Evolutionary conservation across 53 echinoderm and acorn worm species (phyloP).

Genomic region (Echinarachnius parma): DNA sequence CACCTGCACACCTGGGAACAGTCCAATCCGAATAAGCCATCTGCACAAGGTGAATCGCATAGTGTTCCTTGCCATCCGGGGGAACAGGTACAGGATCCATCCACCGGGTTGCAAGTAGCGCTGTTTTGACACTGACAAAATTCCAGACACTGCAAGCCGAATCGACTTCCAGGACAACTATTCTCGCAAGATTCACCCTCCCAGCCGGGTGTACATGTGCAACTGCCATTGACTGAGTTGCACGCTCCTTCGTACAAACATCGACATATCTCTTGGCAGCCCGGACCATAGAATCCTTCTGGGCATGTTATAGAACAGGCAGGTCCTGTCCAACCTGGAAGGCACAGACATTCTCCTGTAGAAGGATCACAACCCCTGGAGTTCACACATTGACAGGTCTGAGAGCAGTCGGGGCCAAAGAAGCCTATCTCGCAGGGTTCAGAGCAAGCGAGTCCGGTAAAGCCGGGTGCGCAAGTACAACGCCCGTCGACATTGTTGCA

Average conservation of each 20-base stretch:
- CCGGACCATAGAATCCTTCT: slow-evolving; percentile 60
- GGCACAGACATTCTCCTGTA: slow-evolving; percentile 63
- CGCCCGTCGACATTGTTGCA: slow-evolving; percentile 58
- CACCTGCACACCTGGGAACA: slow-evolving; percentile 70
- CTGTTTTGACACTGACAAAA: slow-evolving; percentile 80
- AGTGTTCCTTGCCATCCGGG: slow-evolving; percentile 72
- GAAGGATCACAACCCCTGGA: slow-evolving; percentile 53
- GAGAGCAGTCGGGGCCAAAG: slow-evolving; percentile 61
- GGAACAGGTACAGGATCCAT: slow-evolving; percentile 76
- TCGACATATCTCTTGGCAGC: slow-evolving; percentile 46
- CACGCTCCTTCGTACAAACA: slow-evolving; percentile 66
- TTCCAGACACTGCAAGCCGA: slow-evolving; percentile 63
- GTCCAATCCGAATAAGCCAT: slow-evolving; percentile 68
- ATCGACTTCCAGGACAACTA: slow-evolving; percentile 46
- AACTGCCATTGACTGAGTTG: slow-evolving; percentile 55
- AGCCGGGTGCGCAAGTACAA: slow-evolving; percentile 59
- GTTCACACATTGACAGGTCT: slow-evolving; percentile 64
- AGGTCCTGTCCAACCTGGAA: slow-evolving; percentile 70
- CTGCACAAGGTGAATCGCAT: slow-evolving; percentile 66
- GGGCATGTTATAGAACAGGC: slow-evolving; percentile 57
- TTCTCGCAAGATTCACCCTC: slow-evolving; percentile 53
- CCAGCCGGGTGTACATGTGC: slow-evolving; percentile 77
- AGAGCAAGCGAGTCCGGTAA: slow-evolving; percentile 50
- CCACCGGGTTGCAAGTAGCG: slow-evolving; percentile 59
- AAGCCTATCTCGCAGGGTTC: slow-evolving; percentile 52